These are phyloP conservation scores for Ctenochaetus hawaiiensis DNA, from an alignment of 2,797 vertebrate genomes.

Conservation along the genomic window DNA sequence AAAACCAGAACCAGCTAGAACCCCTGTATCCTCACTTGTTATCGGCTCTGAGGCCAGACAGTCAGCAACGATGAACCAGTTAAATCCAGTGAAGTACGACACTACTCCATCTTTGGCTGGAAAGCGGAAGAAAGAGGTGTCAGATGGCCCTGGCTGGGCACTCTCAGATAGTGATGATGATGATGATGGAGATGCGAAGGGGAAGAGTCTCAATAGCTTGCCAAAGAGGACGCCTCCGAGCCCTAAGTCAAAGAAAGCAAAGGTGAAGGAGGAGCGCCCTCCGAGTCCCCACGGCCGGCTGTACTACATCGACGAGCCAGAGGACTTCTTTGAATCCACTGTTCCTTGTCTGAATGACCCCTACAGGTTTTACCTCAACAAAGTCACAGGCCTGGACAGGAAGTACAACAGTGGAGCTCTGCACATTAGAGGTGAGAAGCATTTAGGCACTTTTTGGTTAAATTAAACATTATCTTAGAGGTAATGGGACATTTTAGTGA, in stretches of 20 bases:
- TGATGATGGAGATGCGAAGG: conserved; percentile 37
- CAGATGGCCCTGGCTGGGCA: conserved; percentile 90
- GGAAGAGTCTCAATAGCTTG: conserved; percentile 20
- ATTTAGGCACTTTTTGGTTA: too few relatives aligned
- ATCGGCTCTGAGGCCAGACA: conserved; percentile 82
- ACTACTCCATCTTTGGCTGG: conserved; percentile 66
- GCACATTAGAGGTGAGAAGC: conserved; percentile 92
- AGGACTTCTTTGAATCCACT: conserved; percentile 88
- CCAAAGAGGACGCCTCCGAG: conserved; percentile 38
- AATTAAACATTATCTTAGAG: neutral
- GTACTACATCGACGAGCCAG: conserved; percentile 73
- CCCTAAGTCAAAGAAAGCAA: conserved; percentile 46
- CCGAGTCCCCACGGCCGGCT: conserved; percentile 71
- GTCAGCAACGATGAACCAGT: conserved; percentile 67
- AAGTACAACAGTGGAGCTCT: conserved; percentile 92
- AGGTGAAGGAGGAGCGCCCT: conserved; percentile 65
- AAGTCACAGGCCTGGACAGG: conserved; percentile 91
- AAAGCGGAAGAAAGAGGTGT: conserved; percentile 80
- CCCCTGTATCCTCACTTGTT: conserved; percentile 32
- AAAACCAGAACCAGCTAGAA: conserved; percentile 62
- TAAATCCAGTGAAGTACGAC: conserved; percentile 73
- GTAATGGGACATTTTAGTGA: too few relatives aligned
- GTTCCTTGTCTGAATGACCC: conserved; percentile 84
- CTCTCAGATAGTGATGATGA: conserved; percentile 92
- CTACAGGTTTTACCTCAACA: conserved; percentile 95